Conservation (phyloP, 2,113 vertebrate genomes). For the mouse (Mus musculus) region GRCm39 chr10:114087501-114088000, state of each 20-base stretch:
- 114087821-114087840: not conserved
- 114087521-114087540: not conserved
- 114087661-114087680: not conserved
- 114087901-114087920: not conserved
- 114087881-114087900: too few relatives aligned
- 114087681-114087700: not conserved
- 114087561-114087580: not conserved
- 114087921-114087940: not conserved
- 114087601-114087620: not conserved
- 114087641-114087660: not conserved
- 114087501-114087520: not conserved
- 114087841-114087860: not conserved
- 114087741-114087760: not conserved
- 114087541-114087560: slow-evolving; percentile 40
- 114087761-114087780: not conserved
- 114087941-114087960: not conserved
- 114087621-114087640: too few relatives aligned
- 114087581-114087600: not conserved
- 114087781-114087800: not conserved
- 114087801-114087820: not conserved
- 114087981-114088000: not conserved
- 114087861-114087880: not conserved
- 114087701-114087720: not conserved
- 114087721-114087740: not conserved
- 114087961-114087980: not conserved